Evolutionary conservation across 1,140 invertebrate species (phyloP).

Genomic region (Dufourea novaeangliae): DNA sequence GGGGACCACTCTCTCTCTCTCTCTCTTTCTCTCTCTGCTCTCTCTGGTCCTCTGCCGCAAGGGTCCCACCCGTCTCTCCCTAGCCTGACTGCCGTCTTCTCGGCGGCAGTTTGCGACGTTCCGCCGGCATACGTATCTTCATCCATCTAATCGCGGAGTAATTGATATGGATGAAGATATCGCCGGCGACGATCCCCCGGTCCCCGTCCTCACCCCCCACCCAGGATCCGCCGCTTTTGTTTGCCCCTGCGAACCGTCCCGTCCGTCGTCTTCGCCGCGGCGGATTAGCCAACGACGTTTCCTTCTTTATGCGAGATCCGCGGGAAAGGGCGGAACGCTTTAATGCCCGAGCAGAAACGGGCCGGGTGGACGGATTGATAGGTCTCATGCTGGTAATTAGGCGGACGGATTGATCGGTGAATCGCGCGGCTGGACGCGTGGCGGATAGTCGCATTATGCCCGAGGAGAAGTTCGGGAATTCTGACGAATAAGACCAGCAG

Average conservation of each 20-base stretch:
- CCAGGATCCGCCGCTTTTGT: conserved; percentile 1
- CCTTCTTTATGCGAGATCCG: conserved; percentile 46
- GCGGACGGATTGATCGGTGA: conserved; percentile 36
- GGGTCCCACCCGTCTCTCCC: conserved; percentile 38
- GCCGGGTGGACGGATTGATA: conserved; percentile 20
- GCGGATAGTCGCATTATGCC: background rate
- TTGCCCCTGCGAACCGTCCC: background rate
- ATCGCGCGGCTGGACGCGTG: background rate
- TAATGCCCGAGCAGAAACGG: background rate
- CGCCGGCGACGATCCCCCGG: conserved; percentile 57
- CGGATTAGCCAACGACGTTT: conserved; percentile 50
- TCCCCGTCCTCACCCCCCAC: conserved; percentile 33
- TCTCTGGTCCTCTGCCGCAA: conserved; percentile 51
- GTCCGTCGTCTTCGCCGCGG: background rate
- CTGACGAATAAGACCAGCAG: background rate
- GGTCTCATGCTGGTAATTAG: conserved; percentile 47
- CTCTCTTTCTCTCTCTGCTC: no score
- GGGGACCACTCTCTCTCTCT: no score
- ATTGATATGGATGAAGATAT: conserved; percentile 82
- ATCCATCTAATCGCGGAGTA: conserved; percentile 82
- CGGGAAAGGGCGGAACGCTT: conserved; percentile 9
- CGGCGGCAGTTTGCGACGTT: conserved; percentile 18
- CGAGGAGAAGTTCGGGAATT: background rate
- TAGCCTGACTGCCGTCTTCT: conserved; percentile 10
- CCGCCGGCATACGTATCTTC: conserved; percentile 74